phyloP scores from a whole-genome alignment of 1,140 invertebrate genomes.

The Nylanderia fulva region DNA sequence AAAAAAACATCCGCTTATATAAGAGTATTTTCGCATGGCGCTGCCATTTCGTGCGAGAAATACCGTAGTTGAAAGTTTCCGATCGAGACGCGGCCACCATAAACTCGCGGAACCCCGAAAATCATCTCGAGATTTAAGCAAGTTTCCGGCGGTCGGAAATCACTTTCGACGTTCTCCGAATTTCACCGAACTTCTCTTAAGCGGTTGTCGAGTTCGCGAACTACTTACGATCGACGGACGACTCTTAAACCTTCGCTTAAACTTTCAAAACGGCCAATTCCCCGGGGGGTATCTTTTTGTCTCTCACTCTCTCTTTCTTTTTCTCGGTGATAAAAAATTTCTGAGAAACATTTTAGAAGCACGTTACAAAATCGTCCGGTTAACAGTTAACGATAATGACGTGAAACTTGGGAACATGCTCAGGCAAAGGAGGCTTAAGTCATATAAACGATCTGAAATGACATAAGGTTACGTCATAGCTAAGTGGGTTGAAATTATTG shows the following conservation, averaged over 20 bases:
- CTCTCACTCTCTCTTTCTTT: too few species aligned
- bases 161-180: conserved; percentile 50
- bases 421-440: not conserved
- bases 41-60: conserved; percentile 1
- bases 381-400: conserved; percentile 1
- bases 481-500: too few species aligned
- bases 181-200: conserved; percentile 55
- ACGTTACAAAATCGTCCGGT: not conserved
- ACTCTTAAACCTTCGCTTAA: conserved; percentile 62
- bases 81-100: conserved; percentile 52
- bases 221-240: conserved; percentile 59
- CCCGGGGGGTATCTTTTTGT: conserved; percentile 25
- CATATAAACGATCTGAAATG: not conserved
- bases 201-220: conserved; percentile 59
- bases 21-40: not conserved
- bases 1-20: conserved; percentile 1
- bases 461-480: not conserved
- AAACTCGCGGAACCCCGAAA: conserved; percentile 58
- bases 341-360: not conserved
- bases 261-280: conserved; percentile 44
- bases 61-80: conserved; percentile 42
- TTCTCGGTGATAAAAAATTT: not conserved
- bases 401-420: not conserved
- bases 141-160: conserved; percentile 55
- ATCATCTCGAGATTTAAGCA: conserved; percentile 61